A percentile compares a stretch with the other conserved stretches of the same genome.
phyloP scores from a whole-genome alignment of 2,113 vertebrate genomes.

The Cavia aperea region DNA sequence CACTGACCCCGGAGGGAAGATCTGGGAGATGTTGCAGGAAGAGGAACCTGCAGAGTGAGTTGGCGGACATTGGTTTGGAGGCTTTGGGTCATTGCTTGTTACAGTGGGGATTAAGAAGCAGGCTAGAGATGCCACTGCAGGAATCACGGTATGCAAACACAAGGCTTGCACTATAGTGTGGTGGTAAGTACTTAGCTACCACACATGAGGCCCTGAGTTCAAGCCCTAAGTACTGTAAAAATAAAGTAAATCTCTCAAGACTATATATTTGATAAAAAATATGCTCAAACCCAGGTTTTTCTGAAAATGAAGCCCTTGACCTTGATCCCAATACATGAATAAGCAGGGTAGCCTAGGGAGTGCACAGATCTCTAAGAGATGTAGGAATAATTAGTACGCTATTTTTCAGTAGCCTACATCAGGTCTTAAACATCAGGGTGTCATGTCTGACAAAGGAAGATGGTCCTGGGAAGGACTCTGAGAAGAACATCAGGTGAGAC shows the following conservation, averaged over 20 bases:
- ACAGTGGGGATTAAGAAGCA: too few relatives aligned
- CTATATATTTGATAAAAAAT: not conserved
- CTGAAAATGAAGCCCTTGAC: not conserved
- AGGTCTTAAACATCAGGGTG: not conserved
- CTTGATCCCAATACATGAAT: not conserved
- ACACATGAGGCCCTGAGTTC: not conserved
- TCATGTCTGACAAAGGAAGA: not conserved
- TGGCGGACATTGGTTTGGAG: not conserved
- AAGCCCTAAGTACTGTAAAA: not conserved
- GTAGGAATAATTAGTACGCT: not conserved
- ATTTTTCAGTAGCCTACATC: not conserved
- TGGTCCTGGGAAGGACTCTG: not conserved
- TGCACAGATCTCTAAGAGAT: not conserved
- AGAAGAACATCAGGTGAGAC: not conserved
- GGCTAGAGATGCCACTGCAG: not conserved
- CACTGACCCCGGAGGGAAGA: not conserved
- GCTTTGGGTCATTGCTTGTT: not conserved
- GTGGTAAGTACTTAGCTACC: not conserved
- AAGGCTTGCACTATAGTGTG: not conserved
- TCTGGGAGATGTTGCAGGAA: not conserved
- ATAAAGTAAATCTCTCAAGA: not conserved
- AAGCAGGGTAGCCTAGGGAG: rapidly evolving
- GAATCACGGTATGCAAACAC: not conserved
- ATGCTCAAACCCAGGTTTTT: not conserved
- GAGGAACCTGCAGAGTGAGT: too few relatives aligned